These are phyloP conservation scores for Periophthalmus modestus DNA, from an alignment of 2,113 vertebrate genomes.

Conservation along the genomic window DNA sequence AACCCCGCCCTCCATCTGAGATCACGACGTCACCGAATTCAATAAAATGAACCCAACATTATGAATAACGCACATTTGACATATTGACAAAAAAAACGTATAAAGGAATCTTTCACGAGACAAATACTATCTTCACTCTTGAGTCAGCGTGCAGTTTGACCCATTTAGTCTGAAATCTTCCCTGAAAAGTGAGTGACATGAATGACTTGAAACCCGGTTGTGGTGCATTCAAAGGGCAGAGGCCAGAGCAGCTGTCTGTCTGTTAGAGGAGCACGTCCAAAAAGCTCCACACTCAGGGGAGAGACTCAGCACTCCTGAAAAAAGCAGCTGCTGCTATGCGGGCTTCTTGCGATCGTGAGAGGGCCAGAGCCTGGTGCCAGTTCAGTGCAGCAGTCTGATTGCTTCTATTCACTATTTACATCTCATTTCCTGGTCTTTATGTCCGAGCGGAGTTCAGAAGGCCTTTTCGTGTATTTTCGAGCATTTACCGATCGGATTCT, in stretches of 20 bases:
- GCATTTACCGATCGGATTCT: not conserved
- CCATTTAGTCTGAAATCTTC: constrained; percentile 20
- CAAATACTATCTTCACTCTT: not conserved
- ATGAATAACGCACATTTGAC: not conserved
- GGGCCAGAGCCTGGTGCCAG: constrained; percentile 54
- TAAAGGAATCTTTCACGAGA: not conserved
- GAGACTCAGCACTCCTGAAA: constrained; percentile 63
- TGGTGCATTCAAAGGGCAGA: constrained; percentile 49
- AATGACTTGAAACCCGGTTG: constrained; percentile 26
- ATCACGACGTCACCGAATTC: not conserved
- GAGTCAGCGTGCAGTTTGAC: constrained; percentile 14
- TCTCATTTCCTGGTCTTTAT: constrained; percentile 68
- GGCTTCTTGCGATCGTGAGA: constrained; percentile 56
- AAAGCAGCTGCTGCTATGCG: constrained; percentile 62
- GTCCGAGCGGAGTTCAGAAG: constrained; percentile 34
- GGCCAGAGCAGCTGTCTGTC: constrained; percentile 64
- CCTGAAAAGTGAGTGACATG: constrained; percentile 24
- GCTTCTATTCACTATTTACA: constrained; percentile 65
- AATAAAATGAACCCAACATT: not conserved
- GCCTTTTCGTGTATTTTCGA: not conserved
- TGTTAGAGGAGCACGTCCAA: constrained; percentile 52
- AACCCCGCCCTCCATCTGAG: not conserved
- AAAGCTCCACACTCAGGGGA: constrained; percentile 29
- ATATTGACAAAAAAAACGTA: not conserved
- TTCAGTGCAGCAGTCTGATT: constrained; percentile 57